Conservation (phyloP, 2,113 vertebrate species). For the Saimiri boliviensis region DNA sequence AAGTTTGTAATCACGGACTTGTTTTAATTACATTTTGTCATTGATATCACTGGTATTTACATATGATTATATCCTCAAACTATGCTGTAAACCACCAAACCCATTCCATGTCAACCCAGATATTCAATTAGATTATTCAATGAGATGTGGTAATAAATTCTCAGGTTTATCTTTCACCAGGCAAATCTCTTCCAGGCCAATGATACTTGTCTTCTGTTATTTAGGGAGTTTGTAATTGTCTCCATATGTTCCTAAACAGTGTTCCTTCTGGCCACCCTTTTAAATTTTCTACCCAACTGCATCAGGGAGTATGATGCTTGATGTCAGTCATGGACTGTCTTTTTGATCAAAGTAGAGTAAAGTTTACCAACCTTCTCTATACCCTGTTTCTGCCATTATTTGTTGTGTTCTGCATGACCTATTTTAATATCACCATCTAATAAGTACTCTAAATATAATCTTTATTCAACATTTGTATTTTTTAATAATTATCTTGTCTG, state of each 20-base stretch:
- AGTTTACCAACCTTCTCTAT: neutral
- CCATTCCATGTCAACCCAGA: neutral
- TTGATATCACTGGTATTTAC: neutral
- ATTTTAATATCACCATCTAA: neutral
- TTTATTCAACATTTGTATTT: neutral
- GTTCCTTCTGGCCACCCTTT: neutral
- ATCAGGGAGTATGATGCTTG: neutral
- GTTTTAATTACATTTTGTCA: neutral
- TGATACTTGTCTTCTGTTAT: neutral
- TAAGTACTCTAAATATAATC: slow-evolving; percentile 6
- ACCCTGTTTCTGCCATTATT: neutral
- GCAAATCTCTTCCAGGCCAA: neutral
- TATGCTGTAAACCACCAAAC: neutral
- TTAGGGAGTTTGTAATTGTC: neutral
- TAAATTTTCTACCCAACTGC: neutral
- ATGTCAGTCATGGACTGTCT: neutral
- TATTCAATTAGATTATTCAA: neutral
- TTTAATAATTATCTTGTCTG: neutral
- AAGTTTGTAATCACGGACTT: neutral
- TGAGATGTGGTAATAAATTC: neutral
- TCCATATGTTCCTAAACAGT: neutral
- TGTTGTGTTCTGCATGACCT: neutral
- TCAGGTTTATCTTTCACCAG: neutral
- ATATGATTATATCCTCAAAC: neutral
- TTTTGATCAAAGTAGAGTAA: neutral